Percentiles rank a stretch among this genome's conserved stretches.
These are phyloP conservation scores for Diplodus sargus DNA, from an alignment of 2,797 vertebrate species.

Conservation along the genomic window DNA sequence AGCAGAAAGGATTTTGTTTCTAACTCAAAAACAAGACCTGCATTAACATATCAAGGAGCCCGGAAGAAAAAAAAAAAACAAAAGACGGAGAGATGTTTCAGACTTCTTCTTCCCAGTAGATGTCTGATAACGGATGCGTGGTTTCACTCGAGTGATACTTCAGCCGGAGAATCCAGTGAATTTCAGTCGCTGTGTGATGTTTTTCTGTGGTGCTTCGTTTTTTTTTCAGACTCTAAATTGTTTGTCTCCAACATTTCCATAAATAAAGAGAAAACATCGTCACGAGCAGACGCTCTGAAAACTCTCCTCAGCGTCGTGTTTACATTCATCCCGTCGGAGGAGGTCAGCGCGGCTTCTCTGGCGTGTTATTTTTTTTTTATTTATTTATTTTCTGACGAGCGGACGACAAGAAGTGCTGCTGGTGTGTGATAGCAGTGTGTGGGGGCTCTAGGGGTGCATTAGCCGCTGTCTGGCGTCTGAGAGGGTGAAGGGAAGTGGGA, in stretches of 20 bases:
- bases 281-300: conserved; percentile 39
- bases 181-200: conserved; percentile 29
- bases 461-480: conserved; percentile 78
- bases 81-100: conserved; percentile 60
- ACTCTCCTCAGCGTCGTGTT: conserved; percentile 48
- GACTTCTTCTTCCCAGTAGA: conserved; percentile 72
- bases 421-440: conserved; percentile 71
- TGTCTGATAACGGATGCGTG: conserved; percentile 63
- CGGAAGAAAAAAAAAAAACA: conserved; percentile 10
- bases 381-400: conserved; percentile 32
- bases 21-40: conserved; percentile 70
- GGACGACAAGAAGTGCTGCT: conserved; percentile 68
- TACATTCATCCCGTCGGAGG: conserved; percentile 52
- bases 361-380: not conserved
- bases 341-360: conserved; percentile 55
- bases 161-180: conserved; percentile 12
- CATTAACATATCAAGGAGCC: conserved; percentile 82
- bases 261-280: conserved; percentile 8
- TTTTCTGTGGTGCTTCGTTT: conserved; percentile 21
- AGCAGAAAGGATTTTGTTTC: conserved; percentile 78
- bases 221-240: conserved; percentile 1
- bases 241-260: conserved; percentile 36
- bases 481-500: conserved; percentile 74
- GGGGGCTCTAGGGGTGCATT: conserved; percentile 68
- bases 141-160: conserved; percentile 32